These are phyloP conservation scores for Toxotes jaculatrix DNA, from an alignment of 2,113 vertebrate genomes.

Conservation along the genomic window DNA sequence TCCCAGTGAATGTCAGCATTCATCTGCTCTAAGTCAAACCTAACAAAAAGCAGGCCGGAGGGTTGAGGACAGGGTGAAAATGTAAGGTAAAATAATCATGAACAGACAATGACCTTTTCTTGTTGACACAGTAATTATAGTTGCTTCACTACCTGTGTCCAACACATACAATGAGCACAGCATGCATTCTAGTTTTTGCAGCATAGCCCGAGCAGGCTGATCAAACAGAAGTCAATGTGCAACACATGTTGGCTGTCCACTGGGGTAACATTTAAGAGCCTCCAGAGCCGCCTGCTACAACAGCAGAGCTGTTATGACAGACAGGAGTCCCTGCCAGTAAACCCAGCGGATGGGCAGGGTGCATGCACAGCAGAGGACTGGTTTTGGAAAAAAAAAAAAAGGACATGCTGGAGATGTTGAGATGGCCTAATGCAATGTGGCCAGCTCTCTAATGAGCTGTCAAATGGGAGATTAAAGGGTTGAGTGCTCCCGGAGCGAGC, in stretches of 20 bases:
- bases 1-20: background rate
- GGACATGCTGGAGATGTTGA: background rate
- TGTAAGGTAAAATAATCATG: background rate
- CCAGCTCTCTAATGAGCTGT: constrained; percentile 53
- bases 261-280: constrained; percentile 47
- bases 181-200: constrained; percentile 23
- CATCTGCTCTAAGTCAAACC: background rate
- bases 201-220: constrained; percentile 28
- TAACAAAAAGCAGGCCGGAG: background rate
- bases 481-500: constrained; percentile 19
- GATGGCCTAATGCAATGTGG: constrained; percentile 32
- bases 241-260: constrained; percentile 70
- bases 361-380: constrained; percentile 8
- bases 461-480: constrained; percentile 57
- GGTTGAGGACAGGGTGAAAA: background rate
- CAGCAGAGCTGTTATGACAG: constrained; percentile 53
- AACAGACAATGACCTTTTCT: background rate
- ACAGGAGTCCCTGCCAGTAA: constrained; percentile 8
- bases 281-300: constrained; percentile 33
- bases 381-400: background rate
- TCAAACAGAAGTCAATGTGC: constrained; percentile 53
- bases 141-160: background rate
- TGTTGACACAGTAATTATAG: background rate
- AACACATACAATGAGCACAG: constrained; percentile 3
- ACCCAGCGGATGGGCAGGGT: constrained; percentile 14